These are phyloP conservation scores for Cosmia pyralina DNA, from an alignment of 2,888 invertebrate genomes.

Conservation along the genomic window DNA sequence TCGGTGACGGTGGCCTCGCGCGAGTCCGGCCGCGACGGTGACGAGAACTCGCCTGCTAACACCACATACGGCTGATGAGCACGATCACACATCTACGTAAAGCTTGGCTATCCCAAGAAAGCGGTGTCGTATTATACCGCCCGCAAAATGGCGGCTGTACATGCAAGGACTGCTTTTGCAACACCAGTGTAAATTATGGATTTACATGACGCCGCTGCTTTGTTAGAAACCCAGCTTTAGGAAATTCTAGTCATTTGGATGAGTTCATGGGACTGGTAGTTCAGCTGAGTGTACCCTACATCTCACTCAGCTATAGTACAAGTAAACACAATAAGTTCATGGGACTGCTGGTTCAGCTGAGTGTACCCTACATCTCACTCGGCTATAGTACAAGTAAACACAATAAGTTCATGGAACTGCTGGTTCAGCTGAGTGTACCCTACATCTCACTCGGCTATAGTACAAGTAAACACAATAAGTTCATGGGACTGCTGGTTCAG, in stretches of 20 bases:
- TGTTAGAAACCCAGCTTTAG: conserved; percentile 2
- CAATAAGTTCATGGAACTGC: conserved; percentile 2
- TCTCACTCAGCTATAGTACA: too few species aligned
- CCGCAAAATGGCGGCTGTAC: neutral
- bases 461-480: too few species aligned
- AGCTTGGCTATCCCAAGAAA: neutral
- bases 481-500: neutral
- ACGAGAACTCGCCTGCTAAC: conserved; percentile 78
- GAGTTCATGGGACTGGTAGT: conserved; percentile 2
- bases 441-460: neutral
- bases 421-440: neutral
- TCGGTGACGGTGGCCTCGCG: conserved; percentile 82
- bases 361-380: neutral
- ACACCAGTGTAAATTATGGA: neutral
- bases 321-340: neutral
- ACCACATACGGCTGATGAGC: conserved; percentile 19
- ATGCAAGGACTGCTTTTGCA: too few species aligned
- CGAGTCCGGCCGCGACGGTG: conserved; percentile 81
- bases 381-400: too few species aligned
- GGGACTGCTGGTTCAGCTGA: neutral
- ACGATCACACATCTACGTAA: too few species aligned
- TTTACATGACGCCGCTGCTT: neutral
- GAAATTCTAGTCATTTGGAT: neutral
- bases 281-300: neutral
- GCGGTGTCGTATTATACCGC: neutral